A percentile compares a stretch with the other conserved stretches of the same genome.
Evolutionary conservation across 2,888 invertebrate species (phyloP).

Genomic region (Artemia sinica): DNA sequence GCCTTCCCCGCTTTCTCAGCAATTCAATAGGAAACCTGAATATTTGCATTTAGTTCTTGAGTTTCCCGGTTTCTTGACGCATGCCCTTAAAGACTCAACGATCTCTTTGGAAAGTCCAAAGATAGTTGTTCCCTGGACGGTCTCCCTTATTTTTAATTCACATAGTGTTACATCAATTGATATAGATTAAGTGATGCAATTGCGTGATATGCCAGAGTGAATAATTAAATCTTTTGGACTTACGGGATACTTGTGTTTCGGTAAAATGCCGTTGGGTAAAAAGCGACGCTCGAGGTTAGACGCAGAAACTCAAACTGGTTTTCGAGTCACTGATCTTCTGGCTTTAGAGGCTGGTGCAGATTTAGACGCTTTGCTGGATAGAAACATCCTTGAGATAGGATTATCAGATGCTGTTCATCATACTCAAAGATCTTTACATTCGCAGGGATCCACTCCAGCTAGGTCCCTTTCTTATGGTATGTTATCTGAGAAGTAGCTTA

Average conservation of each 20-base stretch:
- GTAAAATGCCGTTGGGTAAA: neutral
- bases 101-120: too few relatives aligned
- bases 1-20: too few relatives aligned
- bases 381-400: constrained; percentile 5
- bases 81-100: too few relatives aligned
- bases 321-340: neutral
- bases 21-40: too few relatives aligned
- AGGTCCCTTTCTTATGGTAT: constrained; percentile 2
- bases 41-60: too few relatives aligned
- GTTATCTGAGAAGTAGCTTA: neutral
- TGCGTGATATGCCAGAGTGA: too few relatives aligned
- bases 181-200: too few relatives aligned
- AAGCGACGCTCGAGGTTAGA: constrained; percentile 4
- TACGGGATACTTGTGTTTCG: neutral
- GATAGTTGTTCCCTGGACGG: too few relatives aligned
- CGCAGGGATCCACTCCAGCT: constrained; percentile 6
- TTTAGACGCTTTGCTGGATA: constrained; percentile 9
- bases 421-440: neutral
- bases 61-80: too few relatives aligned
- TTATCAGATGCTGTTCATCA: constrained; percentile 1
- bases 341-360: neutral
- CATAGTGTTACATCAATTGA: too few relatives aligned
- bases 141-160: too few relatives aligned
- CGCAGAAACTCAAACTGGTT: constrained; percentile 1
- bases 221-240: too few relatives aligned